Base-by-base conservation (phyloP, 1,140 invertebrate genomes). In the Zaprionus capensis region DNA sequence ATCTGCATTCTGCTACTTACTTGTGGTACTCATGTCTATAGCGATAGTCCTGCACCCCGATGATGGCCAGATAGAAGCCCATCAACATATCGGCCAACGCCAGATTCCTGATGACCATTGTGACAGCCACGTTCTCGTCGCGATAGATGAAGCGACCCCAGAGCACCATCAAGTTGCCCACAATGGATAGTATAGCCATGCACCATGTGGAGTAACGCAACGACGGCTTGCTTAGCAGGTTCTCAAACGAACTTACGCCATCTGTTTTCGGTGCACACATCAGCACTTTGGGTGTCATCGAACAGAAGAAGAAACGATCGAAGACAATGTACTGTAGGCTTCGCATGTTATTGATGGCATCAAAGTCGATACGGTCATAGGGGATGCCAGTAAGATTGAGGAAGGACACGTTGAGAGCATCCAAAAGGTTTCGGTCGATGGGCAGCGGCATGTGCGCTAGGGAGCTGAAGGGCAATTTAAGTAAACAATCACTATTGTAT, bases 71-170 rank as follows among this genome's bases (percentile, higher is more conserved):
- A 92, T 97, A 97, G 53, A 97, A 88, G 1, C 96, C 97, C 96
- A 97, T 97, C 17, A 97, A 91, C 76, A 97, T 93, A 92, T 97
- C 97, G 6, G 96, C 95, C n/a, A 95, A 94, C 55, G 96, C 96
- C 41, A 97, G 93, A 92, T 97, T 97, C 53, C 95, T 94, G 66
- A 97, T 96, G 34, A 97, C 93, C 59, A 95, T 93, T 53, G 94
- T 95, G 0, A 95, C 91, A 1, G 94, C 93, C 53, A 93, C 93
- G 80, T 95, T 95, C 78, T 95, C 94, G 76, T 95, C 94, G 22
- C 93, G 94, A 14, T 94, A 94, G 1, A 95, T 93, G 61, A 95
- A 94, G 78, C 96, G 93, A 62, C 95, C 95, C 92, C 95, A 95
- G 15, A 97, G 87, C 1, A 97, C 96, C 17, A 96, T 80, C 1